Base-by-base conservation (phyloP, 2,797 vertebrate genomes). In the Onychomys arenicola region DNA sequence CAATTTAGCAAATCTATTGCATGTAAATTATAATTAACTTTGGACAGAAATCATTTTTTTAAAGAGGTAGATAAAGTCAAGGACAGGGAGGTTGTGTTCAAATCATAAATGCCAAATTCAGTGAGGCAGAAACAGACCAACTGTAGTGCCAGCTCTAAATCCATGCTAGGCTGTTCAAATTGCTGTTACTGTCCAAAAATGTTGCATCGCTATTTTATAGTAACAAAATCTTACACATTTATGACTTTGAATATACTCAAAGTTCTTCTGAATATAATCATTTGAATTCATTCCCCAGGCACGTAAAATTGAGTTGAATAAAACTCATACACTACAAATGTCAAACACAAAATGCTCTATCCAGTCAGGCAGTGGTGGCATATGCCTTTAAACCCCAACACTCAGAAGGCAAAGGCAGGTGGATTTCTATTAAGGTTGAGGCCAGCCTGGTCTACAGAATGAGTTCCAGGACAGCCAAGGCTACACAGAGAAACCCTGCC, bases 21-120 rank as follows among this genome's bases (percentile, higher is more conserved):
- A 89, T 95, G 84, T 96, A 95, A 96, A 97, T 97, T 94, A 95
- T 93, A 98, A 97, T 97, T 97, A 96, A 95, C 89, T 94, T 96
- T 87, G 90, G 63, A 93, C 80, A 96, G 93, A 96, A 97, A 96
- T 97, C 37, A 85, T 94, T 97, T 90, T 90, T 93, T 13, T 55
- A 81, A 94, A 96, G 91, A 83, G 32, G 91, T 84, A 96, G 97
- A 96, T 97, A 97, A 97, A 90, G 90, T 97, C 91, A 98, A 96
- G 94, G 94, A 83, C 91, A 88, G 86, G 43, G 57, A 92, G 93
- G 87, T 94, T 89, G 89, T 27, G 19, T 96, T 97, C 86, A 97
- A 92, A 80, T 90, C 85, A 92, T 77, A 96, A 97, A 95, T 52
- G 80, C 67, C 80, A 78, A 90, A 77, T 90, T 91, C 82, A 97